Base-by-base conservation (phyloP, 2,113 vertebrate species). In the Gymnogyps californianus region DNA sequence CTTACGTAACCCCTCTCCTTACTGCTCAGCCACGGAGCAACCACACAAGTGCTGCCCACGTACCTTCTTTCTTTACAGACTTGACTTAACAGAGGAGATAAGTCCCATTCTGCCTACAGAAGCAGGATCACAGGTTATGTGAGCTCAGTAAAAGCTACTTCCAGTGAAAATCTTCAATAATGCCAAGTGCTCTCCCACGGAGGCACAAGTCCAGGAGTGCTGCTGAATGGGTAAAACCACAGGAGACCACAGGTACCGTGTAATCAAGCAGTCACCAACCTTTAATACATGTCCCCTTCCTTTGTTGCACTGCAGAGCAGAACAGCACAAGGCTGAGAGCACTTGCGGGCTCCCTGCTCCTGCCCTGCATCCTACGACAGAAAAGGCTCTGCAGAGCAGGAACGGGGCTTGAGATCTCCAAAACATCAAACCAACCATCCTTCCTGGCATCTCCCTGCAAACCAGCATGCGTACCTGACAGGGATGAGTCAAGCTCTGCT, bases 271-370 rank as follows among this genome's bases (percentile, higher is more conserved):
- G 13, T 57, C 65, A 42, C 47, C 32, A 86, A 4, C 7, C 7
- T 90, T 47, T 28, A 82, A 28, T 21, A 42, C 2, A 11, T 19
- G 55, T 31, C 8, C 49, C 64, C 17, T n/a, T 58, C 25, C 65
- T 42, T 29, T 10, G 2, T 5, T 32, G 52, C 38, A 18, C 34
- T n/a, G 57, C 51, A 55, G 31, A 54, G 46, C 54, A 64, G 28
- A 78, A 54, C 9, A 70, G 49, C 26, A 40, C 0, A 0, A 52
- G 49, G 59, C 59, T 34, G 9, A 38, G 16, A 65, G 54, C 49
- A 9, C 4, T 19, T 19, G 5, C 15, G 6, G 6, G 51, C 46
- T 83, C n/a, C 52, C 34, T 4, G 11, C 32, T 91, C 66, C 89
- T 80, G 66, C 42, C 42, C 52, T 55, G 32, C 70, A 83, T 11